A percentile compares a stretch with the other conserved stretches of the same genome.
Conservation (phyloP, 92 coral and sea anemone species). For the Zoanthus sociatus region DNA sequence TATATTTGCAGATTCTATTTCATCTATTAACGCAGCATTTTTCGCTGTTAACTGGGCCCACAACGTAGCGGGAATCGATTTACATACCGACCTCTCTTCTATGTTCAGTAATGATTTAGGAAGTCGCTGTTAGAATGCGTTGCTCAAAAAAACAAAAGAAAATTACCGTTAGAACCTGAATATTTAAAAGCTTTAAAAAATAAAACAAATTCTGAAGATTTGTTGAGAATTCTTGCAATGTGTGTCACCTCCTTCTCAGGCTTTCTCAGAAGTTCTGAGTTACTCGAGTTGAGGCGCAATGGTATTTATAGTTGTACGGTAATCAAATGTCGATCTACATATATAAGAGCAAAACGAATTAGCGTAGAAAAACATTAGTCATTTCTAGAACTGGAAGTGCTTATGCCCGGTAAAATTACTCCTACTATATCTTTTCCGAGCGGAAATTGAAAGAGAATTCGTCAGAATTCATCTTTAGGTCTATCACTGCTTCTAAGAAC, state of each 20-base stretch:
- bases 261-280: conserved; percentile 46
- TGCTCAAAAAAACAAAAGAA: conserved; percentile 14
- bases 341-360: too few relatives aligned
- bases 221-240: conserved; percentile 41
- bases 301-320: conserved; percentile 18
- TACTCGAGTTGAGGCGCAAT: conserved; percentile 8
- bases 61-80: conserved; percentile 27
- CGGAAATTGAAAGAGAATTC: too few relatives aligned
- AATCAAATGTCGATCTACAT: too few relatives aligned
- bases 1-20: conserved; percentile 48
- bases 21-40: conserved; percentile 48
- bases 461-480: too few relatives aligned
- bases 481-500: too few relatives aligned
- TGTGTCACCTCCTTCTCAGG: conserved; percentile 26
- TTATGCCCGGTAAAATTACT: too few relatives aligned
- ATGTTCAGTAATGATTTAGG: conserved; percentile 42
- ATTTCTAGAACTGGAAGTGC: too few relatives aligned
- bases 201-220: conserved; percentile 27
- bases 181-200: conserved; percentile 43
- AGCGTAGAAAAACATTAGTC: too few relatives aligned
- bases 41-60: conserved; percentile 45
- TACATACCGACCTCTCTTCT: conserved; percentile 33
- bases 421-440: too few relatives aligned
- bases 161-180: conserved; percentile 30
- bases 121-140: conserved; percentile 41